Percentiles rank a stretch among this genome's conserved stretches.
Evolutionary conservation across 2,113 vertebrate genomes (phyloP).

Genomic region (Microcebus murinus): DNA sequence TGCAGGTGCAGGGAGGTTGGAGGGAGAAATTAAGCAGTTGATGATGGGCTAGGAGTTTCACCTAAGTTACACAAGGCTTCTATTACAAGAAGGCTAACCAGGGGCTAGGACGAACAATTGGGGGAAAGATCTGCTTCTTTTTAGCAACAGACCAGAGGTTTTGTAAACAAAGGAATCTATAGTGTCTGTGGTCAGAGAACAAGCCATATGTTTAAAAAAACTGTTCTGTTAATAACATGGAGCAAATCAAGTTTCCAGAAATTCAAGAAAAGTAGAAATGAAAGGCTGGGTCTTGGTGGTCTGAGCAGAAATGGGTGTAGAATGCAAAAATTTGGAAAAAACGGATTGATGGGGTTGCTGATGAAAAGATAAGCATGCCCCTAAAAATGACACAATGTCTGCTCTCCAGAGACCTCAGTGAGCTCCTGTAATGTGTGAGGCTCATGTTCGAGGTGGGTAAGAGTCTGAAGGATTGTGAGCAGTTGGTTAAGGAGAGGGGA

Average conservation of each 20-base stretch:
- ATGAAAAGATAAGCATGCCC: not conserved
- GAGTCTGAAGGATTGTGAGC: not conserved
- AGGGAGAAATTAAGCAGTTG: not conserved
- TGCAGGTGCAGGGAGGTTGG: not conserved
- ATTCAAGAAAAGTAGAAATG: not conserved
- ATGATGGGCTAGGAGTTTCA: not conserved
- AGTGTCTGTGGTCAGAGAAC: not conserved
- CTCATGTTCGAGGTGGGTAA: not conserved
- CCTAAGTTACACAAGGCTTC: not conserved
- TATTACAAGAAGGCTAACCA: not conserved
- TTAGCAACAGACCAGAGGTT: not conserved
- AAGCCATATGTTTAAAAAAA: not conserved
- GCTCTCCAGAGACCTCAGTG: not conserved
- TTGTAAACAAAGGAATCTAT: not conserved
- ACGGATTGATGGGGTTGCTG: not conserved
- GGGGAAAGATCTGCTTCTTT: not conserved
- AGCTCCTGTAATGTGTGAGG: not conserved
- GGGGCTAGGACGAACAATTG: not conserved
- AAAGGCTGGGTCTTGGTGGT: not conserved
- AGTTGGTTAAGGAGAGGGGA: not conserved
- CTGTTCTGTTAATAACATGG: not conserved
- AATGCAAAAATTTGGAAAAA: not conserved
- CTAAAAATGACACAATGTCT: too few relatives aligned
- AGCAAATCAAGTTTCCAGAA: not conserved
- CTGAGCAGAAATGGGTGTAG: not conserved